A percentile compares a stretch with the other conserved stretches of the same genome.
These are phyloP conservation scores for Pandion haliaetus DNA, from an alignment of 2,113 vertebrate species.

Conservation along the genomic window DNA sequence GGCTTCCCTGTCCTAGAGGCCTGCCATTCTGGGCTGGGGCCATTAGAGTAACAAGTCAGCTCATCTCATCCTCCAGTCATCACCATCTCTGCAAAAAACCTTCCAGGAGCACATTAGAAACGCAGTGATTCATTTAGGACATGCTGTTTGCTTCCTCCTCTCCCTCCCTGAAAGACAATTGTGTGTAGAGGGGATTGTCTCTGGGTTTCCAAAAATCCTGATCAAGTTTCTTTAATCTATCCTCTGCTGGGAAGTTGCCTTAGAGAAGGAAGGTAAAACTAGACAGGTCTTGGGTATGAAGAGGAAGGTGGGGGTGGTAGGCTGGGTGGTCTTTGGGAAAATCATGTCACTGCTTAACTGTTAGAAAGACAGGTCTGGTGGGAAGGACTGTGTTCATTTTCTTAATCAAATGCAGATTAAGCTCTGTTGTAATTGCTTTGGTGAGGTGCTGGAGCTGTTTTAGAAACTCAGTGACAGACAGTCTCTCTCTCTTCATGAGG, in stretches of 20 bases:
- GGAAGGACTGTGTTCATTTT: neutral
- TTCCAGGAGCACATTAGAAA: neutral
- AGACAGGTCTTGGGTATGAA: neutral
- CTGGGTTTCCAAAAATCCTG: neutral
- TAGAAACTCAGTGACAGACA: neutral
- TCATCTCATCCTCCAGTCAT: neutral
- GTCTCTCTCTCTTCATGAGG: neutral
- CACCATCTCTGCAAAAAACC: neutral
- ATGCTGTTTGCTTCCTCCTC: neutral
- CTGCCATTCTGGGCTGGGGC: neutral
- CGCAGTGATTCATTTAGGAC: neutral
- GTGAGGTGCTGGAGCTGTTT: neutral
- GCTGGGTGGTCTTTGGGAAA: neutral
- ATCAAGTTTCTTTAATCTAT: fast-evolving
- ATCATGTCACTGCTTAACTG: neutral
- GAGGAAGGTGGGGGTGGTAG: neutral
- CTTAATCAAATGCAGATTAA: neutral
- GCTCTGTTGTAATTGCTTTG: neutral
- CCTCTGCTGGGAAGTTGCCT: neutral
- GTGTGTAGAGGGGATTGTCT: neutral
- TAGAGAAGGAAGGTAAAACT: neutral
- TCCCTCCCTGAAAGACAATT: neutral
- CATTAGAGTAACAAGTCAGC: neutral
- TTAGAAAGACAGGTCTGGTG: neutral
- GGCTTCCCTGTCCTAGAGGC: neutral